Percentiles rank a stretch among this genome's conserved stretches.
Evolutionary conservation across 2,113 vertebrate species (phyloP).

Genomic region (Romanogobio albipinnatus): DNA sequence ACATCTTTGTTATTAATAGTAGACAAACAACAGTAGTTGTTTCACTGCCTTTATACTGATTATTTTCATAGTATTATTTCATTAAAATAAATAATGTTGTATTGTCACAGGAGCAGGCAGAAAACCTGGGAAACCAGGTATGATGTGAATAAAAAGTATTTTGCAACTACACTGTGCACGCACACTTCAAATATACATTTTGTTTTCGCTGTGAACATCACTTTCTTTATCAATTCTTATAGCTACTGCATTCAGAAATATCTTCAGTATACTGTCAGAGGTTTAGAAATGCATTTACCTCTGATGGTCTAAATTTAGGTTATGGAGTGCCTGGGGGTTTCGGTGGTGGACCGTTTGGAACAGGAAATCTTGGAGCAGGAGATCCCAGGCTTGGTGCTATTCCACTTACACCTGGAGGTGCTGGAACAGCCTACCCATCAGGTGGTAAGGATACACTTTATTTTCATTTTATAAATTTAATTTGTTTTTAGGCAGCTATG

Average conservation of each 20-base stretch:
- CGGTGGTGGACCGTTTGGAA: neutral
- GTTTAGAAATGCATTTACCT: neutral
- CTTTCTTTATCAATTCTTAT: neutral
- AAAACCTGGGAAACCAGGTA: conserved; percentile 38
- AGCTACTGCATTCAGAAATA: neutral
- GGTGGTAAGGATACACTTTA: neutral
- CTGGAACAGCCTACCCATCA: conserved; percentile 22
- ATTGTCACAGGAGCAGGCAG: conserved; percentile 31
- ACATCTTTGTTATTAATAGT: neutral
- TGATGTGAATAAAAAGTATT: neutral
- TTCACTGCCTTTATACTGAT: neutral
- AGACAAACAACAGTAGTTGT: neutral
- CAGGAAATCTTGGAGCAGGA: conserved; percentile 23
- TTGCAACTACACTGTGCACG: neutral
- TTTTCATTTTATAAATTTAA: neutral
- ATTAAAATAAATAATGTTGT: neutral
- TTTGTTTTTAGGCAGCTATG: conserved; percentile 38
- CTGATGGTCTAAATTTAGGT: conserved; percentile 6
- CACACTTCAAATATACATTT: neutral
- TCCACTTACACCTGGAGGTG: conserved; percentile 17
- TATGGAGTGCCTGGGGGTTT: conserved; percentile 18
- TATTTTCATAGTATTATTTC: neutral
- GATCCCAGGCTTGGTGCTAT: conserved; percentile 5
- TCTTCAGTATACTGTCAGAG: neutral
- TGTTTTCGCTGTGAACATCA: conserved; percentile 10